phyloP scores from a whole-genome alignment of 2,113 vertebrate species.

The Psammodynastes pulverulentus region DNA sequence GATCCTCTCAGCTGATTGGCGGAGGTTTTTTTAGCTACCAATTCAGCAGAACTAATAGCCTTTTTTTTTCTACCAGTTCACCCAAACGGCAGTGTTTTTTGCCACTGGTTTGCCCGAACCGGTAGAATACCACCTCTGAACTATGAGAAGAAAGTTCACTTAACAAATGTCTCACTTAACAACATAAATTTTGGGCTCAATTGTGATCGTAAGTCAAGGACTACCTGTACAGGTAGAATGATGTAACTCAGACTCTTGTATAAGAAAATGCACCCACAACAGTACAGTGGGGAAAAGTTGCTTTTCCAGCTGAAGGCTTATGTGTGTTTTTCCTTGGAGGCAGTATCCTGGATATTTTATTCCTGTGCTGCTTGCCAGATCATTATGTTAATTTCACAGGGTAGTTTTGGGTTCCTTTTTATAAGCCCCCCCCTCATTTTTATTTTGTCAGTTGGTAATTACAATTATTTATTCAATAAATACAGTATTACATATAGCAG shows the following conservation, averaged over 20 bases:
- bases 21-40: too few relatives aligned
- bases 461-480: constrained; percentile 1
- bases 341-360: not conserved
- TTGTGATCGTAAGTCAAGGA: too few relatives aligned
- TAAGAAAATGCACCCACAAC: not conserved
- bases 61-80: too few relatives aligned
- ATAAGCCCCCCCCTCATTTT: not conserved
- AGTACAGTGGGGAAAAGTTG: not conserved
- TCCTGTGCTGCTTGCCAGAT: not conserved
- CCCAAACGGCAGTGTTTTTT: too few relatives aligned
- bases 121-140: too few relatives aligned
- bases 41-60: too few relatives aligned
- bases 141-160: too few relatives aligned
- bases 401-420: not conserved
- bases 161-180: too few relatives aligned
- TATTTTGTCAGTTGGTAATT: not conserved
- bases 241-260: not conserved
- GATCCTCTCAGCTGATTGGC: too few relatives aligned
- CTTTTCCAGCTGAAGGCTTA: not conserved
- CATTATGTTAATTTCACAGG: not conserved
- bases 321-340: not conserved
- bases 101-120: too few relatives aligned
- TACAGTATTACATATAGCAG: fast-evolving
- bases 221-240: not conserved
- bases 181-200: too few relatives aligned